Base-by-base conservation (phyloP, 2,888 invertebrate species). In the Callimorpha dominula region DNA sequence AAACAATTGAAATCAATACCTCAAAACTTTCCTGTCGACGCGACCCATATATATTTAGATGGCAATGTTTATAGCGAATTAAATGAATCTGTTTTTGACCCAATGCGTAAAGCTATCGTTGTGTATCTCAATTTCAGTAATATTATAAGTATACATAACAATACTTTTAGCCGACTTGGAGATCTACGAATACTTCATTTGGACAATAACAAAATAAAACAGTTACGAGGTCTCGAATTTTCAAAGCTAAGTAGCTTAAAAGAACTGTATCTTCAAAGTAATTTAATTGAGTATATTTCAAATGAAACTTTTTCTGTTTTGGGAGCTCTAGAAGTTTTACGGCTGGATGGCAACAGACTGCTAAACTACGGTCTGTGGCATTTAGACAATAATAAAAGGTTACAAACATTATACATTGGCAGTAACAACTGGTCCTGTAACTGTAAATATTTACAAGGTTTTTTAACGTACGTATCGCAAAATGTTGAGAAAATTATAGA, bases 21-120 rank as follows among this genome's bases (percentile, higher is more conserved):
- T 8, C 96, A 97, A 50, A 96, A 97, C 78, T 97, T 99, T 87
- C 99, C 99, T 14, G 97, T 98, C 96, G 98, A 98, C 89, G 98
- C 98, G 9, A 99, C 99, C 67, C 98, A 99, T 91, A 97, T 99
- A 75, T 98, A 98, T 92, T 95, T 99, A 86, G 99, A 99, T 91
- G 99, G 99, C 70, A 99, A 99, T 94, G 97, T 98, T 88, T 96
- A 99, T 86, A 97, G 97, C 68, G 97, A 98, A 86, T 94, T 99
- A 74, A 97, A 95, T 85, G 93, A 93, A 82, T 92, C 94, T 87
- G 90, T 93, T 89, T 94, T 95, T 83, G 88, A 91, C 88, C 88
- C 88, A 78, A 93, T 93, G 89, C 91, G 87, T 83, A 93, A 89
- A 86, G 93, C 93, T 96, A 96, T 97, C 74, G 97, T 98, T 70